Base-by-base conservation (phyloP, 2,888 invertebrate genomes). In the Pteria penguin region DNA sequence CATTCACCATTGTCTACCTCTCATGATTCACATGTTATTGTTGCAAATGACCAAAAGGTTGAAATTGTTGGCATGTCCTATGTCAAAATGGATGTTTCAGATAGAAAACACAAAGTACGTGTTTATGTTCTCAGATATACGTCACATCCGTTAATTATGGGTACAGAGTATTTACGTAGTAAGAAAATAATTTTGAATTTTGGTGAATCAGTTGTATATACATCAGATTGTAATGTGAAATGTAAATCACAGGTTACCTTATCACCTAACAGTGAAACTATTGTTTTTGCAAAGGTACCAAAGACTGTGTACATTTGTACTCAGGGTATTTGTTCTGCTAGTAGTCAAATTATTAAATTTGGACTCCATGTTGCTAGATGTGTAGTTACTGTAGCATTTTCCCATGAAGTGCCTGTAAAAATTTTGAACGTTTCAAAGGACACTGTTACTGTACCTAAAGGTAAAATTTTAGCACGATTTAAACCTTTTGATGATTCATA, bases 311-410 rank as follows among this genome's bases (percentile, higher is more conserved):
- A 4, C 8, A 24, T 71, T 4, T 77, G 73, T 36, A 52, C 69
- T 54, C 80, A 77, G 52, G 77, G 75, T 62, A 31, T 80, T 26
- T 74, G 69, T 60, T 29, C 62, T 33, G 60, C 55, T 52, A 68
- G 70, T 62, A 32, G 45, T 14, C 62, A 73, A 69, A 27, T 69
- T 5, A n/a, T 24, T 2, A 62, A 69, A 33, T 73, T 71, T 61
- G 75, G 77, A 24, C 32, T 80, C 4, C 18, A 78, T 4, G 73
- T 80, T 18, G 69, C 76, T 22, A 69, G 62, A 45, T 63, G 33
- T 29, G 58, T 75, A 1, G 63, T 57, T 18, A 75, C 75, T 26
- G 63, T 75, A 57, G 31, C 63, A 32, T 22, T 22, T 31, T 32
- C 26, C 45, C 27, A 55, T 18, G 29, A 32, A 29, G 22, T 75